Conservation (phyloP, 2,888 invertebrate species). For the Phalera bucephala region DNA sequence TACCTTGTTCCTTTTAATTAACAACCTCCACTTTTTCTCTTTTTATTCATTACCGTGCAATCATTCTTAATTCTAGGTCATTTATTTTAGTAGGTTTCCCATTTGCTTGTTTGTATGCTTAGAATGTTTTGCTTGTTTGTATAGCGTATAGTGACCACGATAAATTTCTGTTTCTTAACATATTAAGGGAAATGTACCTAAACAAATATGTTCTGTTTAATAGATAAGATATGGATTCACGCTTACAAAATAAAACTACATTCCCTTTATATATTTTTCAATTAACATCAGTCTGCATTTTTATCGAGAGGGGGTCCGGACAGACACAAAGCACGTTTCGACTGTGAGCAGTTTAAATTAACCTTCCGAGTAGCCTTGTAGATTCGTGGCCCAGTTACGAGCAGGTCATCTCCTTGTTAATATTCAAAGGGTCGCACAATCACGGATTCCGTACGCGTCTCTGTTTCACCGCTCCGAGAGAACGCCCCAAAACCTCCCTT, state of each 20-base stretch:
- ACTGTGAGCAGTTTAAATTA: constrained; percentile 61
- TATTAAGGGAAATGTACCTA: no score
- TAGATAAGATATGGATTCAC: no score
- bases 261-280: no score
- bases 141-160: no score
- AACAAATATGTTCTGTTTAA: no score
- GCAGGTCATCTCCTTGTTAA: constrained; percentile 76
- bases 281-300: constrained; percentile 34
- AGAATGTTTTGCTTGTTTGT: no score
- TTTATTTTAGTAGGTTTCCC: constrained; percentile 7
- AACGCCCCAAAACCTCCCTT: constrained; percentile 51
- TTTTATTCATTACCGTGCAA: constrained; percentile 34
- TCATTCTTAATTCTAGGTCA: constrained; percentile 33
- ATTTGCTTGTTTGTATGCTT: not conserved
- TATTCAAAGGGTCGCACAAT: constrained; percentile 77
- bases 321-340: constrained; percentile 48
- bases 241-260: no score
- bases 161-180: no score
- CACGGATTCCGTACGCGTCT: constrained; percentile 71
- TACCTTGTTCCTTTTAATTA: constrained; percentile 43
- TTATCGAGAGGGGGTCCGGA: constrained; percentile 34
- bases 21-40: constrained; percentile 50
- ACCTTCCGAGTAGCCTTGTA: constrained; percentile 60
- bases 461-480: constrained; percentile 43
- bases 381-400: constrained; percentile 64